Percentiles rank a stretch among this genome's conserved stretches.
Conservation (phyloP, 2,888 invertebrate genomes). For the Dynastes maya region DNA sequence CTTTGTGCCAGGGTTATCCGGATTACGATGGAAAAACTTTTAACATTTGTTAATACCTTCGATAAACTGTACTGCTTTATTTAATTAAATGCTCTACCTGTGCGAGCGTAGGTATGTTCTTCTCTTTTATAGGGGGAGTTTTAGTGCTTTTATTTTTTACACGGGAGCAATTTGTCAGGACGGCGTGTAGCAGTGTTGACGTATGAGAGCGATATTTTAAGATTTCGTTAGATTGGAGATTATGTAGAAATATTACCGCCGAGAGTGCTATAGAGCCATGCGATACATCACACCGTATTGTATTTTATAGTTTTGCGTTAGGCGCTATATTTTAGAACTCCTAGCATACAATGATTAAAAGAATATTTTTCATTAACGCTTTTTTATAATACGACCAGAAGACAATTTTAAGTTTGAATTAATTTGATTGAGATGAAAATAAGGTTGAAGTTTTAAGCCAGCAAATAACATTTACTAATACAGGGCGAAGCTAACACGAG, state of each 20-base stretch:
- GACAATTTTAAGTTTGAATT: no score
- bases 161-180: slow-evolving; percentile 47
- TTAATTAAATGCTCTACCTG: slow-evolving; percentile 47
- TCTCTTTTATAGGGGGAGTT: slow-evolving; percentile 24
- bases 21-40: slow-evolving; percentile 51
- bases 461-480: no score
- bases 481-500: no score
- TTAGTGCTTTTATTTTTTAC: slow-evolving; percentile 39
- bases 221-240: slow-evolving; percentile 47
- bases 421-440: no score
- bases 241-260: slow-evolving; percentile 43
- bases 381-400: not conserved
- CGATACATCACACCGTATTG: slow-evolving; percentile 14
- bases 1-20: slow-evolving; percentile 49
- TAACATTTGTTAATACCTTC: slow-evolving; percentile 52
- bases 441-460: no score
- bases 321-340: not conserved
- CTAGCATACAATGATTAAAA: not conserved
- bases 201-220: slow-evolving; percentile 47
- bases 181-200: slow-evolving; percentile 31
- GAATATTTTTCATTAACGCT: not conserved
- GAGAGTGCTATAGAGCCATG: not conserved
- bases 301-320: slow-evolving; percentile 20
- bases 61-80: slow-evolving; percentile 51
- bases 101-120: slow-evolving; percentile 18